Evolutionary conservation across 2,888 invertebrate species (phyloP).

Genomic region (Clivina fossor): DNA sequence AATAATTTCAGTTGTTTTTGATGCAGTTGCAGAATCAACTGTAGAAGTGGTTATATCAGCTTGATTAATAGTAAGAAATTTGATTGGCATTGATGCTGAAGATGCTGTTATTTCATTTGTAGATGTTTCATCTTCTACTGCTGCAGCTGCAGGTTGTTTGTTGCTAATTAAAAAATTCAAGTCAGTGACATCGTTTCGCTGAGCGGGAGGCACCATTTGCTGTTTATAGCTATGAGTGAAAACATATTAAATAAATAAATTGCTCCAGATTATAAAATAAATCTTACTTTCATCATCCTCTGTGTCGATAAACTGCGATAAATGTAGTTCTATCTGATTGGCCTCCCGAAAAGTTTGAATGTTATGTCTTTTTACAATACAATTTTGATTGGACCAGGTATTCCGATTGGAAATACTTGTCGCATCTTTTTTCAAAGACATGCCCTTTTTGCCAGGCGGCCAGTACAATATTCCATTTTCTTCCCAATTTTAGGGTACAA

Average conservation of each 20-base stretch:
- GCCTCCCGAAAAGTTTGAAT: constrained; percentile 4
- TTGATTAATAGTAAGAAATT: not conserved
- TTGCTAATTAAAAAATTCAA: not conserved
- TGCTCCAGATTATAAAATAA: constrained; percentile 4
- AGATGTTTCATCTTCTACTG: not conserved
- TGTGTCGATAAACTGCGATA: constrained; percentile 1
- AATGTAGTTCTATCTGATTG: not conserved
- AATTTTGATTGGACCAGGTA: constrained; percentile 5
- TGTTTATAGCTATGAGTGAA: not conserved
- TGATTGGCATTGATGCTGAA: constrained; percentile 1
- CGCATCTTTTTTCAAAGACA: not conserved
- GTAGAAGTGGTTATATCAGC: not conserved
- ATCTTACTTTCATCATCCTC: constrained; percentile 10
- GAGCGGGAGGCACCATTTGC: not conserved
- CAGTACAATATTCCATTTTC: constrained; percentile 3
- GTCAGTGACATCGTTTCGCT: not conserved
- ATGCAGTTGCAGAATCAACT: not conserved
- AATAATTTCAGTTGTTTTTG: too few species aligned
- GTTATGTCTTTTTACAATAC: not conserved
- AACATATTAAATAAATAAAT: not conserved
- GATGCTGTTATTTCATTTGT: not conserved
- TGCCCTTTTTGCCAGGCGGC: constrained; percentile 7
- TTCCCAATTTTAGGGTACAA: not conserved
- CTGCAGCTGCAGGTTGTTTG: constrained; percentile 1
- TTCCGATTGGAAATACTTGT: not conserved